Evolutionary conservation across 2,797 vertebrate genomes (phyloP).

Genomic region (Platyrinchus mystaceus): DNA sequence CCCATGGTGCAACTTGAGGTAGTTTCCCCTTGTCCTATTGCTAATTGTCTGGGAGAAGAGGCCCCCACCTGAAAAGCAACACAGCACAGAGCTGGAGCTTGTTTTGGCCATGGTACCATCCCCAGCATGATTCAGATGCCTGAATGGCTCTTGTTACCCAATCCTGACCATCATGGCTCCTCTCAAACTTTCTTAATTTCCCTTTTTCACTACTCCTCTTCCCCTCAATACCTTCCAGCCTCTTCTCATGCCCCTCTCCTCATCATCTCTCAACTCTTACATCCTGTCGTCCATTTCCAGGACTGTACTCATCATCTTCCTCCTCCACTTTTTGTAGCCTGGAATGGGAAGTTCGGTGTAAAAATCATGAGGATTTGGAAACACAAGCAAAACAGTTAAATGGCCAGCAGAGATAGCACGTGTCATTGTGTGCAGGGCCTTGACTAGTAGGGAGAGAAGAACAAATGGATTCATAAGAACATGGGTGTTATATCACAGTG

Average conservation of each 20-base stretch:
- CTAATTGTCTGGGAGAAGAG: background rate
- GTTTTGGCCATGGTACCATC: background rate
- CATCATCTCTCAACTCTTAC: background rate
- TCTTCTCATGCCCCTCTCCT: background rate
- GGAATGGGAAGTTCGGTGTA: background rate
- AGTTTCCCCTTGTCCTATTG: rapidly evolving
- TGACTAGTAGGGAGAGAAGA: background rate
- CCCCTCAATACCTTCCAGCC: background rate
- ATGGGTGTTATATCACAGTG: background rate
- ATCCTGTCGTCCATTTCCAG: background rate
- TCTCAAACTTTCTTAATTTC: background rate
- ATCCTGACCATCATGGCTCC: background rate
- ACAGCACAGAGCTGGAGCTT: background rate
- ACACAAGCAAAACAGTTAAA: background rate
- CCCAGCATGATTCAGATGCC: background rate
- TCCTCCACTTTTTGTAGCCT: background rate
- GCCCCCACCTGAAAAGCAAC: background rate
- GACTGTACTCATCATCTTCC: background rate
- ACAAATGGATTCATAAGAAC: background rate
- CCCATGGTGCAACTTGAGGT: background rate
- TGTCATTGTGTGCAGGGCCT: background rate
- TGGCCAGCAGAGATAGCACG: background rate
- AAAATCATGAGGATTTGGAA: background rate
- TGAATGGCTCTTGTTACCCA: background rate
- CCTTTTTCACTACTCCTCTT: background rate